Percentiles rank a stretch among this genome's conserved stretches.
These are phyloP conservation scores for Octomys mimax DNA, from an alignment of 2,797 vertebrate genomes.

Conservation along the genomic window DNA sequence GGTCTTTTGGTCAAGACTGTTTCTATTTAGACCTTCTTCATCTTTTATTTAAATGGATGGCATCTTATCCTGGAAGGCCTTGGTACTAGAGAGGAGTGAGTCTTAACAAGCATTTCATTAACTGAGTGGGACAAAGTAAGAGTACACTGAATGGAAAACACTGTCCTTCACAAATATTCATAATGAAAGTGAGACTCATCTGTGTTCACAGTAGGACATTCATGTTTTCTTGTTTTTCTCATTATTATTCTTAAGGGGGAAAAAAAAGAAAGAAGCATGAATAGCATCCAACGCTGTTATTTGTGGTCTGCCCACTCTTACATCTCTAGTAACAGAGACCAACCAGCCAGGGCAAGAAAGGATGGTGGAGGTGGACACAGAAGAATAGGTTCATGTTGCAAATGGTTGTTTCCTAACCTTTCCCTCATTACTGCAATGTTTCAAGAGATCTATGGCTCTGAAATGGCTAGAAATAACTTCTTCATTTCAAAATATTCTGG, in stretches of 20 bases:
- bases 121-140: background rate
- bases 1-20: conserved; percentile 39
- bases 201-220: background rate
- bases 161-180: conserved; percentile 28
- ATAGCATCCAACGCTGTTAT: background rate
- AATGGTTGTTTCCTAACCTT: background rate
- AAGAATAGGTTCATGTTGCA: background rate
- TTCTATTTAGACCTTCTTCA: conserved; percentile 65
- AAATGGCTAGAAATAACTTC: background rate
- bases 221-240: conserved; percentile 28
- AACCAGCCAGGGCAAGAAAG: background rate
- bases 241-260: background rate
- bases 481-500: conserved; percentile 45
- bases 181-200: background rate
- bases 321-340: background rate
- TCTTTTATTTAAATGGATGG: conserved; percentile 82
- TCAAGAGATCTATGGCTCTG: background rate
- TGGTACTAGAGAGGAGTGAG: background rate
- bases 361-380: background rate
- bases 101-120: conserved; percentile 63
- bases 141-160: conserved; percentile 38
- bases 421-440: background rate
- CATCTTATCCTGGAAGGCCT: conserved; percentile 45
- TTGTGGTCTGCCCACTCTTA: background rate
- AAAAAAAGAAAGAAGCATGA: background rate